Evolutionary conservation across 2,113 vertebrate genomes (phyloP).

Genomic region (Ameiurus melas): DNA sequence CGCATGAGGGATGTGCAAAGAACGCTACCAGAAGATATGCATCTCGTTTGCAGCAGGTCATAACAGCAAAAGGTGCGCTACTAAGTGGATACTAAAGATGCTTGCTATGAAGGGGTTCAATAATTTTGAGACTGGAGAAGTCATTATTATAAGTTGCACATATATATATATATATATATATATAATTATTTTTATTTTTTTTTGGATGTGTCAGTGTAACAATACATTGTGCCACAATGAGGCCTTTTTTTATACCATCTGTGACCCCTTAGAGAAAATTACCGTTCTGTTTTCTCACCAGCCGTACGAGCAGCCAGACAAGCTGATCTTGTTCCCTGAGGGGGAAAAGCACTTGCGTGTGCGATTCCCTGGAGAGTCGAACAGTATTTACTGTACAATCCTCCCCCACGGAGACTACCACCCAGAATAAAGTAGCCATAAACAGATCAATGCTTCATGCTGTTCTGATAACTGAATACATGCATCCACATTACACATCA

Average conservation of each 20-base stretch:
- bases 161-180: too few relatives aligned
- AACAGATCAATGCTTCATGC: constrained; percentile 63
- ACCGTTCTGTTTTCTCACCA: constrained; percentile 45
- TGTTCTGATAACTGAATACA: constrained; percentile 65
- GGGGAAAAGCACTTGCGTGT: constrained; percentile 38
- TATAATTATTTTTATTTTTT: too few relatives aligned
- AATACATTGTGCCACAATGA: constrained; percentile 41
- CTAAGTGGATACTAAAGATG: too few relatives aligned
- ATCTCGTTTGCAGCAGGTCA: too few relatives aligned
- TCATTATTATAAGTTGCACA: too few relatives aligned
- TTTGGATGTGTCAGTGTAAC: neutral
- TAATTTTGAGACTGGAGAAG: too few relatives aligned
- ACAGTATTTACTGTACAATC: constrained; percentile 54
- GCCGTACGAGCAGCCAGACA: constrained; percentile 40
- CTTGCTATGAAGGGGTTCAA: too few relatives aligned
- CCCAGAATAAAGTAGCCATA: constrained; percentile 51
- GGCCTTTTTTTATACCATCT: constrained; percentile 37
- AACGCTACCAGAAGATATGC: too few relatives aligned
- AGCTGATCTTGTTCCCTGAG: constrained; percentile 36
- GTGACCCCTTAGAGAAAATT: constrained; percentile 37
- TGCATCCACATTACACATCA: constrained; percentile 62
- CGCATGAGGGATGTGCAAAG: too few relatives aligned
- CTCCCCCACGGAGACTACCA: constrained; percentile 33
- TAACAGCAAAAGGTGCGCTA: too few relatives aligned
- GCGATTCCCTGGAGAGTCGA: constrained; percentile 39